A percentile compares a stretch with the other conserved stretches of the same genome.
phyloP scores from a whole-genome alignment of 1,140 invertebrate genomes.

The Rhyzopertha dominica region DNA sequence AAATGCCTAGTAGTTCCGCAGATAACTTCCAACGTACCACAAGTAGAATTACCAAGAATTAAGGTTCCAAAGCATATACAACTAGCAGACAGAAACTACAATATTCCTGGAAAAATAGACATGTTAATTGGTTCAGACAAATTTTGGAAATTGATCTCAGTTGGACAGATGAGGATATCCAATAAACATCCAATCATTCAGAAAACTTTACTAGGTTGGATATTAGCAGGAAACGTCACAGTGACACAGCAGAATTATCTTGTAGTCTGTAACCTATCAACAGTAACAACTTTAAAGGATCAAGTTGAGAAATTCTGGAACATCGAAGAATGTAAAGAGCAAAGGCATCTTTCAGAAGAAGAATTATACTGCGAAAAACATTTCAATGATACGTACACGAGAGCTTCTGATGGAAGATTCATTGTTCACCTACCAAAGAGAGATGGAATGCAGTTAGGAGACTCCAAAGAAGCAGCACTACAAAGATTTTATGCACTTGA shows the following conservation, averaged over 20 bases:
- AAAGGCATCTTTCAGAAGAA: background rate
- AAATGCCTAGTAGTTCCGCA: too few species aligned
- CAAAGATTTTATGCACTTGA: constrained; percentile 7
- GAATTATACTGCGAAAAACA: constrained; percentile 9
- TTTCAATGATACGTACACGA: background rate
- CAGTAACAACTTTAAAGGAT: background rate
- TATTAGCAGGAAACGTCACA: constrained; percentile 15
- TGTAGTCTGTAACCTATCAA: too few species aligned
- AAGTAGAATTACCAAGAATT: too few species aligned
- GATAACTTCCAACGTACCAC: too few species aligned
- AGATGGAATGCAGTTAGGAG: background rate
- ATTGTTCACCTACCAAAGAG: constrained; percentile 3
- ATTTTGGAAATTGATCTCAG: too few species aligned
- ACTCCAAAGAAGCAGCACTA: constrained; percentile 3
- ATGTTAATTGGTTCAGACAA: too few species aligned
- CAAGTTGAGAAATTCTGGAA: constrained; percentile 6
- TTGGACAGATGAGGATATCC: too few species aligned
- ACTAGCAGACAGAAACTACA: too few species aligned
- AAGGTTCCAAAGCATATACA: too few species aligned
- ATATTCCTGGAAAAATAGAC: too few species aligned
- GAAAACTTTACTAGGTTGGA: constrained; percentile 20
- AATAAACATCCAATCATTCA: constrained; percentile 13
- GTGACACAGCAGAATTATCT: too few species aligned
- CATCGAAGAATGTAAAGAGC: background rate
- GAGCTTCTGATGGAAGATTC: constrained; percentile 3